Evolutionary conservation across 2,888 invertebrate species (phyloP), one percentile per base, ranked within the genome.

Genomic region (Corbicula japonica): DNA sequence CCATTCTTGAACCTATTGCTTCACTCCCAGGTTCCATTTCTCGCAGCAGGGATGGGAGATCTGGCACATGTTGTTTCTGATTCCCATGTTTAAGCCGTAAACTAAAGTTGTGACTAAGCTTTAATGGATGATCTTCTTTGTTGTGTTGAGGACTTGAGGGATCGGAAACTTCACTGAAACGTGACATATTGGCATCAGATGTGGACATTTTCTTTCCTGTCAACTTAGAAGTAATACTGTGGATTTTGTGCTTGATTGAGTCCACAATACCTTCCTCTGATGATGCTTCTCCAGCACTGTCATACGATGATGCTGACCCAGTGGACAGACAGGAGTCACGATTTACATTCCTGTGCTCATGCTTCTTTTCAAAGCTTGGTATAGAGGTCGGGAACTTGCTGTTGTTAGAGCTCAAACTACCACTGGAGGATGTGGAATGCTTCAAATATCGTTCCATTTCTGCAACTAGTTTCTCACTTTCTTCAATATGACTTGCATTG

Each of bases 361-460:
- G 71, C 61, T 78, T 76, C 35, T 72, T 76, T 32, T 84, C 83
- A 50, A 82, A 79, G 30, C 58, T 63, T 54, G 78, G 73, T 23
- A 86, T 77, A 56, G 73, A 62, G 32, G 87, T 86, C 2, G 90
- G 90, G 69, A 90, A 90, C 72, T 84, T 82, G 23, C 86, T 84
- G 28, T 86, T 75, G 26, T 71, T 66, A 2, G 72, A 72, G 46
- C 72, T 65, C 2, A 83, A 80, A 50, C 73, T 80, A 1, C 83
- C 74, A 44, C 85, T 85, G 2, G 84, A 81, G 28, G 86, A 84
- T 26, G 87, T 79, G 30, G 88, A 88, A 30, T 80, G 83, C 58
- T 83, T 87, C 80, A 91, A 87, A 60, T 91, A 91, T 50, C 86
- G 87, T 60, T 91, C 90, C 91, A 91, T 91, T 77, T 91, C 91